Evolutionary conservation across 2,888 invertebrate species (phyloP).

Genomic region (Tachina lurida): DNA sequence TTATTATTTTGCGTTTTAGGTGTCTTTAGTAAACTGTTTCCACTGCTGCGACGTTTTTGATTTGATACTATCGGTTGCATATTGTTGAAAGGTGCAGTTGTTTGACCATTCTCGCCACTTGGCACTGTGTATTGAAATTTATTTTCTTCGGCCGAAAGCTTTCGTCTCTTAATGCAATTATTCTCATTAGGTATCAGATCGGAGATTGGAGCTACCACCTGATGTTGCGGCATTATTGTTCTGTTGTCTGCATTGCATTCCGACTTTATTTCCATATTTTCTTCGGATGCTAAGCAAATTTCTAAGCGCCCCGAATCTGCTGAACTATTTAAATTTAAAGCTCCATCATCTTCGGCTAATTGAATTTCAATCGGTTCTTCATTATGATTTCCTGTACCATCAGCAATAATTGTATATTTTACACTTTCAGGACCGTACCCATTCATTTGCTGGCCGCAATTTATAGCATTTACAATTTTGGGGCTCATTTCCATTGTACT

Average conservation of each 20-base stretch:
- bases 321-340: slow-evolving; percentile 76
- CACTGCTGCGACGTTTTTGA: slow-evolving; percentile 22
- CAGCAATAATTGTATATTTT: slow-evolving; percentile 78
- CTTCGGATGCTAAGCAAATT: slow-evolving; percentile 76
- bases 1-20: slow-evolving; percentile 17
- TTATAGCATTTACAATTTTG: slow-evolving; percentile 48
- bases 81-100: slow-evolving; percentile 1
- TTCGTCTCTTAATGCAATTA: slow-evolving; percentile 73
- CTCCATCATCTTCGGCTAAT: slow-evolving; percentile 75
- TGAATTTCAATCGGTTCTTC: slow-evolving; percentile 78
- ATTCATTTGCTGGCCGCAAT: slow-evolving; percentile 51
- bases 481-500: slow-evolving; percentile 32
- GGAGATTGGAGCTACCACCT: background rate
- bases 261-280: slow-evolving; percentile 60
- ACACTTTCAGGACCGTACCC: slow-evolving; percentile 67
- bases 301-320: slow-evolving; percentile 78
- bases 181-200: slow-evolving; percentile 2
- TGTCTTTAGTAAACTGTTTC: slow-evolving; percentile 34
- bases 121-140: slow-evolving; percentile 33
- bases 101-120: slow-evolving; percentile 13
- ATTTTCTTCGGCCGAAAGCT: slow-evolving; percentile 65
- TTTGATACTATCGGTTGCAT: slow-evolving; percentile 15
- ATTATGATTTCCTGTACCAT: slow-evolving; percentile 69
- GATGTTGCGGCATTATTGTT: background rate
- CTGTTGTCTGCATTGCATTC: slow-evolving; percentile 31